Base-by-base conservation (phyloP, 2,797 vertebrate genomes). In the Acanthiza pusilla region DNA sequence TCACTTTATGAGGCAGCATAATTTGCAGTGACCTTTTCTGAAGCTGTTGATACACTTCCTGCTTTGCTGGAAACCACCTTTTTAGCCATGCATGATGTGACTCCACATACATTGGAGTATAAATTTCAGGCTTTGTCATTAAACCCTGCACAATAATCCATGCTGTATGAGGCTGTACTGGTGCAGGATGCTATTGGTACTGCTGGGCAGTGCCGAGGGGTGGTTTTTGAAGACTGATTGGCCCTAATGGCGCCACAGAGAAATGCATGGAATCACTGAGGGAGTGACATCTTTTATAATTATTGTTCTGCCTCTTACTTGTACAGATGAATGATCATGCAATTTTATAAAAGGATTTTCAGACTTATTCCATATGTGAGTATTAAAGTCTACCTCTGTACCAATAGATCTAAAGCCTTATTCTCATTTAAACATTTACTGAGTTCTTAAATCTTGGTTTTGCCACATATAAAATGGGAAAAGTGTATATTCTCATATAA, bases 1-100 rank as follows among this genome's bases (percentile, higher is more conserved):
- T 87, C n/a, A 70, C 62, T 95, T 88, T 82, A 91, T 85, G 84
- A 92, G 47, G 94, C 77, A 85, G 55, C 12, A 34, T 91, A 96
- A 96, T 94, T 94, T 91, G 77, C 89, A 82, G 60, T 66, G 77
- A 94, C 89, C 92, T 94, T 95, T 95, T 70, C 91, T 79, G 73
- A 91, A 89, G 54, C 74, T 70, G 74, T 45, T 85, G 92, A 63
- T 73, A 62, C 67, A 68, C 74, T 87, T 93, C 89, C 67, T 94
- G 86, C 89, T 86, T 85, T 85, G 23, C 73, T 96, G 86, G 80
- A 95, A 96, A 85, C 30, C 32, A 70, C 51, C 58, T 45, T 89
- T 87, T 93, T 82, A 94, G 63, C 40, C 71, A 76, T 54, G 74
- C 77, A 70, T 76, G 81, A 53, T 2, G 13, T 63, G 84, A 73